Evolutionary conservation across 1,140 invertebrate genomes (phyloP).

Genomic region (Mylabris phalerata): DNA sequence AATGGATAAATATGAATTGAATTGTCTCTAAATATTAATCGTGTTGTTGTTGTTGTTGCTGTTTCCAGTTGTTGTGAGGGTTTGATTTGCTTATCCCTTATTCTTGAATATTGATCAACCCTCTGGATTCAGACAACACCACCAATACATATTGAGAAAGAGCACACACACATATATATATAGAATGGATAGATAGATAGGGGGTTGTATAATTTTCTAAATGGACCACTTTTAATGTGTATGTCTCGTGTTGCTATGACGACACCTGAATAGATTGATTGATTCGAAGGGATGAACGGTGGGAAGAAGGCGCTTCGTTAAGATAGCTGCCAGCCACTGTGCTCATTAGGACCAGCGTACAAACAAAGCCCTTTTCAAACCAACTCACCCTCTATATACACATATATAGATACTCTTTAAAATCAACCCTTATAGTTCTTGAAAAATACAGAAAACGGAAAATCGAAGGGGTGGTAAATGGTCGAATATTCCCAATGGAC

Average conservation of each 20-base stretch:
- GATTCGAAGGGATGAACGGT: conserved; percentile 16
- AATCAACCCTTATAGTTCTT: not conserved
- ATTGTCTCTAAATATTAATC: too few species aligned
- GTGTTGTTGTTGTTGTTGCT: not conserved
- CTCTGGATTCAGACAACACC: conserved; percentile 9
- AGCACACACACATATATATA: too few species aligned
- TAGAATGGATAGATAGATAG: not conserved
- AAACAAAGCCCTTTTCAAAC: too few species aligned
- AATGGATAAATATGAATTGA: too few species aligned
- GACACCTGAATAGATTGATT: conserved; percentile 24
- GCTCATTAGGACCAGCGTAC: not conserved
- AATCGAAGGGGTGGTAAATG: too few species aligned
- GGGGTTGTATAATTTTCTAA: conserved; percentile 23
- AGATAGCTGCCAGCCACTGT: not conserved
- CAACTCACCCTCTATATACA: too few species aligned
- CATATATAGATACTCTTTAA: not conserved
- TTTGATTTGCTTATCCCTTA: conserved; percentile 19
- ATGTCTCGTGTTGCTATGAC: conserved; percentile 23
- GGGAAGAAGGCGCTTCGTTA: conserved; percentile 9
- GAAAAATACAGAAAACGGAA: not conserved
- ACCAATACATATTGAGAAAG: too few species aligned
- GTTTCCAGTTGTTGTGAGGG: conserved; percentile 5
- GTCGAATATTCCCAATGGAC: conserved; percentile 4
- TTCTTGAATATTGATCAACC: conserved; percentile 19
- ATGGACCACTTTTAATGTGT: conserved; percentile 26